Conservation (phyloP, 2,888 invertebrate genomes). For the Diaprepes abbreviatus region DNA sequence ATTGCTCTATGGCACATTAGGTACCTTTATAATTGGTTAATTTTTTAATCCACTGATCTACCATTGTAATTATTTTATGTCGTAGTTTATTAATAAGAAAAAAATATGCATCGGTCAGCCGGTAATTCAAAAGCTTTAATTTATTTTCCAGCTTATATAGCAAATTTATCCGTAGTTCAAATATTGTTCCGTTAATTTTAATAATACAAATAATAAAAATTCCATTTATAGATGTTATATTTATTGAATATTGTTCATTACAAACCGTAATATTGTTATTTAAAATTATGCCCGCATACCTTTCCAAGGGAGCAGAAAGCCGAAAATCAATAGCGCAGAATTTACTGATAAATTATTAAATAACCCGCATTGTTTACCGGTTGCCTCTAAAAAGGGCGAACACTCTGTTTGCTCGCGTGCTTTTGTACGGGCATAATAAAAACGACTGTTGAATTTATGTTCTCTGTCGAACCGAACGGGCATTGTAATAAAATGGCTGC, state of each 20-base stretch:
- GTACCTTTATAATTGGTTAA: too few relatives aligned
- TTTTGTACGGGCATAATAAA: conserved; percentile 44
- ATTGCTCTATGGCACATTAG: too few relatives aligned
- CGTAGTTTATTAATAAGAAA: too few relatives aligned
- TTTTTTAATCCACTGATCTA: too few relatives aligned
- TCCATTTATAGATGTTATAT: too few relatives aligned
- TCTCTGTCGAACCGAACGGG: conserved; percentile 22
- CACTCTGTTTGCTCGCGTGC: conserved; percentile 46
- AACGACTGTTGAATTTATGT: conserved; percentile 42
- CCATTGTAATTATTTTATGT: too few relatives aligned
- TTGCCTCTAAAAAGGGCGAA: conserved; percentile 48
- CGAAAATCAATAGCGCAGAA: conserved; percentile 52
- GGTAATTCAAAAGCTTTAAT: too few relatives aligned
- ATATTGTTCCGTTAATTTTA: too few relatives aligned
- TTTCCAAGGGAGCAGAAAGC: conserved; percentile 37
- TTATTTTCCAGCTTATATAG: too few relatives aligned
- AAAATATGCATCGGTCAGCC: too few relatives aligned
- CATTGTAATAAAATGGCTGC: conserved; percentile 40
- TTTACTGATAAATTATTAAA: conserved; percentile 53
- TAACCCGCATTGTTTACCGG: conserved; percentile 53
- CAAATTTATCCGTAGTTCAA: too few relatives aligned
- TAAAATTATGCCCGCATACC: conserved; percentile 47
- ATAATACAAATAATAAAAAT: too few relatives aligned
- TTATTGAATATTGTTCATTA: not conserved
- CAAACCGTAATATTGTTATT: conserved; percentile 23